Evolutionary conservation across 2,113 vertebrate genomes (phyloP).

Genomic region (Oreochromis tanganicae): DNA sequence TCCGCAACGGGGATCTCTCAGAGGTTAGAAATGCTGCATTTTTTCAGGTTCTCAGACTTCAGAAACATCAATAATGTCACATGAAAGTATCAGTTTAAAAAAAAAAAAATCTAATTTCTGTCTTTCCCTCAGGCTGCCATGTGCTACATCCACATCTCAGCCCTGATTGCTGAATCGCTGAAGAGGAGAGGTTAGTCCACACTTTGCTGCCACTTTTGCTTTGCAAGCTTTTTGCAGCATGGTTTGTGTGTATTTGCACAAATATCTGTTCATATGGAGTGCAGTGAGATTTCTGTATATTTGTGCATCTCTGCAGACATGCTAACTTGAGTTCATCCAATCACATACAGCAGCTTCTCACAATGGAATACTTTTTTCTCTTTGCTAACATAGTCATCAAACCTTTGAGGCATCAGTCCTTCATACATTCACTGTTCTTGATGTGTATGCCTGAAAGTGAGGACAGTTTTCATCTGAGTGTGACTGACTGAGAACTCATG

Average conservation of each 20-base stretch:
- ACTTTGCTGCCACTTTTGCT: neutral
- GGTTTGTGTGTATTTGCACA: neutral
- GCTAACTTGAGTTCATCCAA: neutral
- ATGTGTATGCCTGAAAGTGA: neutral
- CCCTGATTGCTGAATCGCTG: conserved; percentile 94
- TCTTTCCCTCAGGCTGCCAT: conserved; percentile 84
- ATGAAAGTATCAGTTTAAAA: neutral
- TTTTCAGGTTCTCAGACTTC: neutral
- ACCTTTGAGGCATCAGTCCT: neutral
- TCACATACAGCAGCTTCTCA: neutral
- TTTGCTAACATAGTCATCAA: neutral
- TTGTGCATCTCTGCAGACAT: neutral
- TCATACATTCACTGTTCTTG: neutral
- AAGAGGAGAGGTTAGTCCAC: conserved; percentile 90
- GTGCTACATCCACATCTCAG: conserved; percentile 98
- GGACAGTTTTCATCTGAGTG: neutral
- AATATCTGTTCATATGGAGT: neutral
- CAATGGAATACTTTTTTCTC: neutral
- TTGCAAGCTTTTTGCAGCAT: neutral
- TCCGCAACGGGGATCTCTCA: conserved; percentile 93
- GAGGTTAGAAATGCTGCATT: conserved; percentile 74
- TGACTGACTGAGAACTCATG: neutral
- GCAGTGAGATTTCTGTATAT: neutral
- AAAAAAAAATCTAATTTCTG: neutral
- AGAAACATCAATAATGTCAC: neutral